Base-by-base conservation (phyloP, 2,888 invertebrate species). In the Nephrocerus scutellatus region DNA sequence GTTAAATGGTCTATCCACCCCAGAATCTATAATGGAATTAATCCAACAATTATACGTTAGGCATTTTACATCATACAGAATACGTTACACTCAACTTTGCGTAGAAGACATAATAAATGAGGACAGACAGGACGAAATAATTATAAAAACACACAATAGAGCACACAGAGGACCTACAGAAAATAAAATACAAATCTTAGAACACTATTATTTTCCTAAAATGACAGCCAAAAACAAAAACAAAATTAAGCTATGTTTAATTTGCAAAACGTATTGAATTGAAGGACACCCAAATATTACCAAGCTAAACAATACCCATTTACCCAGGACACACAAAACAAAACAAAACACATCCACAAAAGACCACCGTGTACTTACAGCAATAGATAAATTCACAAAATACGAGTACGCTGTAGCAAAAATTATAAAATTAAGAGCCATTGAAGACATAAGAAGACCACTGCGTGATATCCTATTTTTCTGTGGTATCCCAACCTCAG, bases 41-140 rank as follows among this genome's bases (percentile, higher is more conserved):
- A 43, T 48, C 9, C 48, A 46, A 25, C 24, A 41, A 43, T 21
- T 46, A 16, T 43, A 43, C 16, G 45, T 35, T 3, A 13, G 34
- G 7, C 32, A 41, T 16, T 45, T 47, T 19, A 29, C 15, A 6
- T 36, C 39, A 10, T 42, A 47, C 21, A 39, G 37, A n/a, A 40
- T 44, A 10, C 28, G 47, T 18, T 39, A 24, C 28, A 43, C 45
- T 3, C 41, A 31, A 26, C 24, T 25, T 8, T 10, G 30, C 18
- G 41, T 47, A 2, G 39, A 43, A 39, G 36, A 47, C 22, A 24
- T 48, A 8, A 5, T 20, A 7, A 36, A 28, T 9, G 39, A 39
- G 22, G 20, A 15, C 8, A 41, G 36, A 23, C 46, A 46, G 20
- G 41, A 43, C 9, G 38, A 45, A 14, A 38, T 31, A 22, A 41